These are phyloP conservation scores for Dipodomys spectabilis DNA, from an alignment of 2,113 vertebrate species.

Conservation along the genomic window DNA sequence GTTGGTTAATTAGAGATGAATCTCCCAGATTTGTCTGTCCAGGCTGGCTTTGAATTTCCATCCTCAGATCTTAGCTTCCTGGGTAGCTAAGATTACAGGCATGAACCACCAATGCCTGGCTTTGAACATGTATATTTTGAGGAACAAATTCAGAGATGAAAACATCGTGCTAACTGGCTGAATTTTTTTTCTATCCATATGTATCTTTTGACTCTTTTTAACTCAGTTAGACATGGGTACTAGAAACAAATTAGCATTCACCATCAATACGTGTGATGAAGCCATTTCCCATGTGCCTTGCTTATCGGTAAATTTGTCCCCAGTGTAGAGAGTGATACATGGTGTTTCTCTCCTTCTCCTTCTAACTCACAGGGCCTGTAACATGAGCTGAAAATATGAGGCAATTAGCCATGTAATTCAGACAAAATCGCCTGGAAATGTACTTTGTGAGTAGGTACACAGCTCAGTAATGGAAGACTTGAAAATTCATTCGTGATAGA, in stretches of 20 bases:
- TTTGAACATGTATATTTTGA: neutral
- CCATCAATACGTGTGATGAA: neutral
- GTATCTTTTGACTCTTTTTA: neutral
- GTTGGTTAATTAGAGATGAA: too few relatives aligned
- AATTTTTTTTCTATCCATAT: neutral
- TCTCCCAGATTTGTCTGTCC: too few relatives aligned
- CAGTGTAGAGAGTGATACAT: conserved; percentile 31
- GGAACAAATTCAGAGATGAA: neutral
- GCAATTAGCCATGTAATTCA: conserved; percentile 73
- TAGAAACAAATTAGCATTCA: conserved; percentile 23
- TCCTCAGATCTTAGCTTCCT: too few relatives aligned
- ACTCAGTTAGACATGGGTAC: neutral
- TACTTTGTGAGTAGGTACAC: conserved; percentile 62
- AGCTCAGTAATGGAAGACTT: conserved; percentile 59
- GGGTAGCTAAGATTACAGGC: too few relatives aligned
- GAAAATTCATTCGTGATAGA: conserved; percentile 63
- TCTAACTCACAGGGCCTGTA: conserved; percentile 57
- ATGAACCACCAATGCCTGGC: too few relatives aligned
- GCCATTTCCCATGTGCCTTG: neutral
- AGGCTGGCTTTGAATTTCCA: too few relatives aligned
- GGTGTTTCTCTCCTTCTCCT: neutral
- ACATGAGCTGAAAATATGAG: conserved; percentile 68
- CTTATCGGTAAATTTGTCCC: neutral
- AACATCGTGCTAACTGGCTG: neutral
- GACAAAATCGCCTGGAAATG: conserved; percentile 72